Base-by-base conservation (phyloP, 2,888 invertebrate genomes). In the Bruchidius siliquastri region DNA sequence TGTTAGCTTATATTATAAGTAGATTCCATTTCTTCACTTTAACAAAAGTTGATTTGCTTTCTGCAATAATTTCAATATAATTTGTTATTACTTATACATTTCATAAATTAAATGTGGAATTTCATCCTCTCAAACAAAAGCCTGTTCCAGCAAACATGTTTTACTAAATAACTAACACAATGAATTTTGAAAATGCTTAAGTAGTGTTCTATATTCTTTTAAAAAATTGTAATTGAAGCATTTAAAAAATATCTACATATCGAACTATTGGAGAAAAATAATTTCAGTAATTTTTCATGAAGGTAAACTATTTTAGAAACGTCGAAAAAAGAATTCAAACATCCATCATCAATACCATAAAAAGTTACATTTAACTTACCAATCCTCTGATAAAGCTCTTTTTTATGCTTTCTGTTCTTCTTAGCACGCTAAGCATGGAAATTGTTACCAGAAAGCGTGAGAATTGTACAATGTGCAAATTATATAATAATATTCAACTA, bases 381-480 rank as follows among this genome's bases (percentile, higher is more conserved):
- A 90, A 92, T 91, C 88, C 92, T 90, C 87, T 92, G 92, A 89
- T 92, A 92, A 85, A 91, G 89, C 87, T 91, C 92, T 88, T 91
- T 92, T 88, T 91, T 91, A 88, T 92, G 89, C 87, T 92, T 92
- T 88, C 91, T 89, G 85, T 89, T 89, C 88, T 91, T 91, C 90
- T 90, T 92, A 89, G 90, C 90, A 88, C 90, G 91, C 90, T 90
- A 90, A 88, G 89, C 90, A 89, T 89, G 90, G 18, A 88, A 89
- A 89, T 85, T 87, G 83, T 79, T 80, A 83, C 80, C 83, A 77
- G 80, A 21, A 32, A 80, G 77, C 79, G 75, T 81, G 78, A 70
- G 68, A 76, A 76, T 77, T 72, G 21, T 22, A 72, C 68, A 68
- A 13, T 68, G 22, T 10, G 20, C 10, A 68, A 68, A 21, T 67